A percentile compares a stretch with the other conserved stretches of the same genome.
phyloP scores from a whole-genome alignment of 2,888 invertebrate species.

The Cybosia mesomella region DNA sequence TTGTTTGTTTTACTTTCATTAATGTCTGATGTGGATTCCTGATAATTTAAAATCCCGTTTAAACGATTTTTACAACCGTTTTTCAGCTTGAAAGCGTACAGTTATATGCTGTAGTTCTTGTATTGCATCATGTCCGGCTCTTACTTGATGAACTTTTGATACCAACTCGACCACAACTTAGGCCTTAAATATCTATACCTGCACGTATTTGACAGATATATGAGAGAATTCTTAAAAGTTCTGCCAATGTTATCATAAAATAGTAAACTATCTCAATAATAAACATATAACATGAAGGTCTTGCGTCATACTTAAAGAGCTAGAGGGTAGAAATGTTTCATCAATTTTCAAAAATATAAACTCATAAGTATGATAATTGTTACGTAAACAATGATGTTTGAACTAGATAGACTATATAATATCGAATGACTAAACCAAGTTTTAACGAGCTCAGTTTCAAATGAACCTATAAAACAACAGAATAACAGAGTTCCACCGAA shows the following conservation, averaged over 20 bases:
- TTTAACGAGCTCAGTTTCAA: slow-evolving; percentile 7
- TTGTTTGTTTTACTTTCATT: slow-evolving; percentile 14
- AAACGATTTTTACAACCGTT: background rate
- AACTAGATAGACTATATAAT: background rate
- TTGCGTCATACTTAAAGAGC: background rate
- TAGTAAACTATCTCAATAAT: too few relatives aligned
- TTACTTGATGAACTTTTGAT: background rate
- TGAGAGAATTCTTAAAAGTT: too few relatives aligned
- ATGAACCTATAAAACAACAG: slow-evolving; percentile 4
- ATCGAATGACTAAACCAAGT: slow-evolving; percentile 1
- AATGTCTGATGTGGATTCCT: slow-evolving; percentile 7
- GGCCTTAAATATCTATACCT: too few relatives aligned
- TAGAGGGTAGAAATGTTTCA: background rate
- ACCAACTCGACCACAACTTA: too few relatives aligned
- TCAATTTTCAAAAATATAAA: background rate
- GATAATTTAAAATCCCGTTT: background rate
- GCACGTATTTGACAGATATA: too few relatives aligned
- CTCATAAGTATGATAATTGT: background rate
- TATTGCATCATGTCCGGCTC: background rate
- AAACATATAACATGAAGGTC: too few relatives aligned
- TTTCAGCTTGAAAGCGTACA: background rate
- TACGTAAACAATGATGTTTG: background rate
- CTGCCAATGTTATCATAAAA: too few relatives aligned
- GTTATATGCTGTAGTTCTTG: background rate
- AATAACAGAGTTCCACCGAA: background rate